Evolutionary conservation across 2,888 invertebrate genomes (phyloP).

Genomic region (Acrobasis suavella): DNA sequence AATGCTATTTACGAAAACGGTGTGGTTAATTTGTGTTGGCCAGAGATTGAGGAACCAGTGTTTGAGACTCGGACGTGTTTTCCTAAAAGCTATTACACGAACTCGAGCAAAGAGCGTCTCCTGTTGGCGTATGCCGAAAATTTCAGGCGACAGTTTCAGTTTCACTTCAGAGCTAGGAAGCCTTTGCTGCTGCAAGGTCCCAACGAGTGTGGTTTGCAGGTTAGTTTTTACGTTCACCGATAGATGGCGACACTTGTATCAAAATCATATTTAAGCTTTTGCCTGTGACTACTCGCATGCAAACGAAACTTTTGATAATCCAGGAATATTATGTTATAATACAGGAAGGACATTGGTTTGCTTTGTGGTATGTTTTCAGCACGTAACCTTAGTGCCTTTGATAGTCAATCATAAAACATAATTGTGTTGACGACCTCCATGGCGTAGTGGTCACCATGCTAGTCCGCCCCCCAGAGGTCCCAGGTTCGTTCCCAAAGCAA

Average conservation of each 20-base stretch:
- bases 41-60: constrained; percentile 77
- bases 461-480: too few relatives aligned
- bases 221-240: constrained; percentile 46
- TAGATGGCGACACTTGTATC: constrained; percentile 38
- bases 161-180: constrained; percentile 80
- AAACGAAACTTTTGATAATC: too few relatives aligned
- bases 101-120: constrained; percentile 87
- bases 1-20: constrained; percentile 84
- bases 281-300: too few relatives aligned
- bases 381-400: too few relatives aligned
- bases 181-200: constrained; percentile 87
- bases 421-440: too few relatives aligned
- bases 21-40: constrained; percentile 85
- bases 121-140: constrained; percentile 89
- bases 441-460: too few relatives aligned
- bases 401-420: too few relatives aligned
- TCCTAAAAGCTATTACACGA: constrained; percentile 85
- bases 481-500: too few relatives aligned
- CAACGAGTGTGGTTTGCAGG: constrained; percentile 91
- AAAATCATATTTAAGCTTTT: background rate
- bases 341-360: too few relatives aligned
- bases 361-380: too few relatives aligned
- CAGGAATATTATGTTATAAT: too few relatives aligned
- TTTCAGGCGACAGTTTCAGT: constrained; percentile 87
- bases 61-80: constrained; percentile 83